Percentiles rank a stretch among this genome's conserved stretches.
Evolutionary conservation across 2,113 vertebrate genomes (phyloP).

Genomic region (Cyphomyrus discorhynchus): DNA sequence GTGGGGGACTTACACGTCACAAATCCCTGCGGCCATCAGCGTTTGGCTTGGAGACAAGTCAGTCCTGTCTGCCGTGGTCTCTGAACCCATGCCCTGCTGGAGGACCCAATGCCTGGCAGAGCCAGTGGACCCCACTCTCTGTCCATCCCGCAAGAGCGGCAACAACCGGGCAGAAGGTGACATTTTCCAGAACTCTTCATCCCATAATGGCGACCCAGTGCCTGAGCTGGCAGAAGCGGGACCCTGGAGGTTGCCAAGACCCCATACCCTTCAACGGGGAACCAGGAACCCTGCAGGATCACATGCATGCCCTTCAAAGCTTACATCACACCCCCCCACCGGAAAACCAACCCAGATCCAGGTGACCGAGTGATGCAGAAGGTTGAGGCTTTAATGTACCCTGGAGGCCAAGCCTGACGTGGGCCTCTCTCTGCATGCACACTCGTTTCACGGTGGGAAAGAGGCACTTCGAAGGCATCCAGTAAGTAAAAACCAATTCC

Average conservation of each 20-base stretch:
- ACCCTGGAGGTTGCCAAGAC: not conserved
- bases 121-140: not conserved
- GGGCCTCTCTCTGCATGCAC: not conserved
- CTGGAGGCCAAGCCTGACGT: not conserved
- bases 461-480: not conserved
- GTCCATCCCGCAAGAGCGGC: not conserved
- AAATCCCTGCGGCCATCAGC: not conserved
- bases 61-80: not conserved
- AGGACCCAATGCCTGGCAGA: not conserved
- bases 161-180: not conserved
- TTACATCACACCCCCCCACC: not conserved
- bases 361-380: not conserved
- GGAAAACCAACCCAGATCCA: not conserved
- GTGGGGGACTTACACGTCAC: not conserved
- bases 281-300: not conserved
- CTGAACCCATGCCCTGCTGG: not conserved
- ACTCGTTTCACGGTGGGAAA: not conserved
- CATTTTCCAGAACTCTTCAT: not conserved
- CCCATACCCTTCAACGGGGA: not conserved
- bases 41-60: not conserved
- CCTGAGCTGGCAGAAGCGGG: not conserved
- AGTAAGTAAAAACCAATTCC: not conserved
- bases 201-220: not conserved
- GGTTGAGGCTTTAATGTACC: not conserved
- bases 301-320: not conserved